Evolutionary conservation across 2,113 vertebrate species (phyloP).

Genomic region (Podarcis muralis): DNA sequence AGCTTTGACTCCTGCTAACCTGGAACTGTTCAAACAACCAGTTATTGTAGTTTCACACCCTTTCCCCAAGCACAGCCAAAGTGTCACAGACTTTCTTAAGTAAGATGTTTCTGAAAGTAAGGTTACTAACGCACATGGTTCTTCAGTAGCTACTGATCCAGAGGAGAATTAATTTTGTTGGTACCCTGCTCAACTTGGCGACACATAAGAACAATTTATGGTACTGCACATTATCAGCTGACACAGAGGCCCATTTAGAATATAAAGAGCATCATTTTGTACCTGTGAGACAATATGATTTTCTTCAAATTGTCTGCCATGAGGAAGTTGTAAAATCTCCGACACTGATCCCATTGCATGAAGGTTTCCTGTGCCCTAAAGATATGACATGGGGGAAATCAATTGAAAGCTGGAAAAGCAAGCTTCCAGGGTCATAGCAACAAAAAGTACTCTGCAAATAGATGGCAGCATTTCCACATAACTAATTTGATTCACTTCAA

Average conservation of each 20-base stretch:
- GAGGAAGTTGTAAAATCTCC: conserved; percentile 98
- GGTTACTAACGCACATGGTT: background rate
- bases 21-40: background rate
- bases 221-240: too few relatives aligned
- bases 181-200: background rate
- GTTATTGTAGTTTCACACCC: background rate
- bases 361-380: conserved; percentile 96
- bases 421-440: background rate
- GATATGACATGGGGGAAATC: background rate
- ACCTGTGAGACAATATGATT: conserved; percentile 98
- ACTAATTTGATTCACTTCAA: conserved; percentile 43
- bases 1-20: background rate
- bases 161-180: background rate
- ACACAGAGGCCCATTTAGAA: background rate
- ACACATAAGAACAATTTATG: background rate
- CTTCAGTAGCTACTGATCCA: background rate
- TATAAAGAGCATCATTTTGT: conserved; percentile 1
- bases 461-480: conserved; percentile 16
- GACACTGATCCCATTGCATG: conserved; percentile 97
- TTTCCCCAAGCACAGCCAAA: background rate
- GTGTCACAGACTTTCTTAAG: background rate
- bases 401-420: conserved; percentile 44
- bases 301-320: conserved; percentile 99
- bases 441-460: conserved; percentile 45
- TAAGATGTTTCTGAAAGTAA: background rate